Evolutionary conservation across 2,113 vertebrate species (phyloP).

Genomic region (Callospermophilus lateralis): DNA sequence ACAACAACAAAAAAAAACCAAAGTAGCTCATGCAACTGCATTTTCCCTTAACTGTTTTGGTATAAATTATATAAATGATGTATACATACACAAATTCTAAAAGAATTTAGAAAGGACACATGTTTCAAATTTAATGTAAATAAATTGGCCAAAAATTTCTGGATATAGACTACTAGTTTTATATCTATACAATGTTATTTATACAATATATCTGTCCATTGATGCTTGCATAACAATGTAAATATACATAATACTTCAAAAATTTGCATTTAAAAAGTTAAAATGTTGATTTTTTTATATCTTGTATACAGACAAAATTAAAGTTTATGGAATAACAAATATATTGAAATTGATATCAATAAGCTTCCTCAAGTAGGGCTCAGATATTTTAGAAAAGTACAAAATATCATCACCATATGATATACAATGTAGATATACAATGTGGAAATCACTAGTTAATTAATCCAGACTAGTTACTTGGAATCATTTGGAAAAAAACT

Average conservation of each 20-base stretch:
- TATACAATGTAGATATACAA: background rate
- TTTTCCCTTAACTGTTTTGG: background rate
- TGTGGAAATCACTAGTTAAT: background rate
- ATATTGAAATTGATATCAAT: background rate
- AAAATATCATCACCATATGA: background rate
- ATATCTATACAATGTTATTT: no score
- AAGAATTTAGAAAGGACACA: background rate
- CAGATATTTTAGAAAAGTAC: background rate
- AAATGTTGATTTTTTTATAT: background rate
- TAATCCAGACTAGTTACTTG: background rate
- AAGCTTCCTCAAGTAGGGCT: background rate
- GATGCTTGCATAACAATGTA: background rate
- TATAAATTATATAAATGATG: background rate
- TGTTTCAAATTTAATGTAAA: background rate
- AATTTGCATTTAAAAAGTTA: background rate
- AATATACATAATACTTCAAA: background rate
- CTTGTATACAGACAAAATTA: background rate
- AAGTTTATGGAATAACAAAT: background rate
- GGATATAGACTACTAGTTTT: background rate
- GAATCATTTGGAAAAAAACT: background rate
- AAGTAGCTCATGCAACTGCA: background rate
- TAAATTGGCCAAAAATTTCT: background rate
- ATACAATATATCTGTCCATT: no score
- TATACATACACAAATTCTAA: background rate
- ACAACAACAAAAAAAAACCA: background rate